These are phyloP conservation scores for Ascaphus truei DNA, from an alignment of 2,113 vertebrate genomes.

Conservation along the genomic window DNA sequence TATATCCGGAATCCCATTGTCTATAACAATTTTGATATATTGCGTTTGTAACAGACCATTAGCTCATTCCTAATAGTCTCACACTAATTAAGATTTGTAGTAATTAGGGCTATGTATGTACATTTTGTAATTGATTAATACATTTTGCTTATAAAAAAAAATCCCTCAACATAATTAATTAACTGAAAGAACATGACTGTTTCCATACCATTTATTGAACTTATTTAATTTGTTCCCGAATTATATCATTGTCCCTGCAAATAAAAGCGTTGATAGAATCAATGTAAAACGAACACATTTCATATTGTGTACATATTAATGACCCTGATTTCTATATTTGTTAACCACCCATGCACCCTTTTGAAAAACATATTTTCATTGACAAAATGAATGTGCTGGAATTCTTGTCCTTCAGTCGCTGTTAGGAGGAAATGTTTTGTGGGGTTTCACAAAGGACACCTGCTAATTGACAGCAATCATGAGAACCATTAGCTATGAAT, in stretches of 20 bases:
- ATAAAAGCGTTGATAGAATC: too few species aligned
- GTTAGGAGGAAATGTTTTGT: too few species aligned
- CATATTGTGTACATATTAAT: too few species aligned
- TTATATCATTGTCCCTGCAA: not conserved
- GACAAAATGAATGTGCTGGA: too few species aligned
- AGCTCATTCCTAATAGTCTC: constrained; percentile 7
- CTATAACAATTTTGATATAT: not conserved
- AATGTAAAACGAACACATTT: too few species aligned
- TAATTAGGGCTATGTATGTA: not conserved
- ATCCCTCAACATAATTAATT: not conserved
- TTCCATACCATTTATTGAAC: not conserved
- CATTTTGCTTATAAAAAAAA: not conserved
- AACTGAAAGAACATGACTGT: not conserved
- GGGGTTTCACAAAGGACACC: too few species aligned
- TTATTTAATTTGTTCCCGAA: not conserved
- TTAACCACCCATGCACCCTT: too few species aligned
- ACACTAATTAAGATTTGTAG: constrained; percentile 6
- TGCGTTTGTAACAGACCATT: constrained; percentile 13
- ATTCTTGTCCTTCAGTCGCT: too few species aligned
- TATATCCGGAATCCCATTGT: not conserved
- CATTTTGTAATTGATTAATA: not conserved
- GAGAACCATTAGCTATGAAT: too few species aligned
- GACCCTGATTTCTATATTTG: too few species aligned
- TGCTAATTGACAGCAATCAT: too few species aligned
- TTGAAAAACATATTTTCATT: too few species aligned